Conservation (phyloP, 2,797 vertebrate genomes). For the Allobates femoralis region DNA sequence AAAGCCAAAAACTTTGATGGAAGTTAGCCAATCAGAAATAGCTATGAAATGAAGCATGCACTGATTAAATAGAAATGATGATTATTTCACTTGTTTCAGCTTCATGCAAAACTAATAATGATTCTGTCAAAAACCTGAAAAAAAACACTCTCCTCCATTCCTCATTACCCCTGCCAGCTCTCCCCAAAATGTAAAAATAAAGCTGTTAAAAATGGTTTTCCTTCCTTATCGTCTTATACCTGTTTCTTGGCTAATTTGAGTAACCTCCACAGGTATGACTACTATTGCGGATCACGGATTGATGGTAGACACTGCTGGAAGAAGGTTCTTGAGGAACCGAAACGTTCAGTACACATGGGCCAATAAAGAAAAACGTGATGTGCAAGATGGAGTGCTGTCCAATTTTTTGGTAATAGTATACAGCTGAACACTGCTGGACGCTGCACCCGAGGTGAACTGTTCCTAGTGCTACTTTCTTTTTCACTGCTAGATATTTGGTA, state of each 20-base stretch:
- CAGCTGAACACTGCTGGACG: no score
- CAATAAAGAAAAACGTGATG: no score
- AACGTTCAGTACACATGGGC: no score
- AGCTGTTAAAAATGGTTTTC: not conserved
- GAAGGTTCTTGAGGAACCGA: no score
- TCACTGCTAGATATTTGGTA: no score
- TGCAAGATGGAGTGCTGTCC: no score
- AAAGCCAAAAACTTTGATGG: constrained; percentile 5
- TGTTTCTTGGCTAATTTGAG: not conserved
- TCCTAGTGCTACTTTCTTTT: no score
- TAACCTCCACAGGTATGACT: not conserved
- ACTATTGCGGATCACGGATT: not conserved
- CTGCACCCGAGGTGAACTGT: no score
- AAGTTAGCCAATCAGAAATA: constrained; percentile 27
- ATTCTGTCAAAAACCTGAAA: constrained; percentile 12
- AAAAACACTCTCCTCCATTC: not conserved
- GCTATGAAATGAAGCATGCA: constrained; percentile 26
- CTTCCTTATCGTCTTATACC: not conserved
- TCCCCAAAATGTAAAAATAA: not conserved
- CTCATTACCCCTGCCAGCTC: not conserved
- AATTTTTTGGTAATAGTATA: no score
- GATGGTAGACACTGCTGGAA: no score
- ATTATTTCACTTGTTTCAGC: constrained; percentile 32
- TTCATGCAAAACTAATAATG: constrained; percentile 26
- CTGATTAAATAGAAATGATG: constrained; percentile 29